phyloP scores from a whole-genome alignment of 2,888 invertebrate genomes.

The Minunthozetes semirufus region DNA sequence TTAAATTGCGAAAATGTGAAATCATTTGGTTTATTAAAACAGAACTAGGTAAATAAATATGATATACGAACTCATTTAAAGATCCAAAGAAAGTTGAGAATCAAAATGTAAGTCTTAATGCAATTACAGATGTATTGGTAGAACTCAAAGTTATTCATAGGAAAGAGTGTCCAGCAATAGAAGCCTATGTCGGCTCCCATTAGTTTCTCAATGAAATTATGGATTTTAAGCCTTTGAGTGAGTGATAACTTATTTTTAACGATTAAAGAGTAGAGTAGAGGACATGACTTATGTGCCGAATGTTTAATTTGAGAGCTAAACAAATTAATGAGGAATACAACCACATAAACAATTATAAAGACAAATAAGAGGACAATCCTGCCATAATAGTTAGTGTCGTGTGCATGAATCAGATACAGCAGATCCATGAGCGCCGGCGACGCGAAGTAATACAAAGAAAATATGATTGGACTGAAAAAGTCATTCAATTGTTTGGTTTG shows the following conservation, averaged over 20 bases:
- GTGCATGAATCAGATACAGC: neutral
- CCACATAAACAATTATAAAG: neutral
- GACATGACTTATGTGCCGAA: neutral
- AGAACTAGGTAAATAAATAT: no score
- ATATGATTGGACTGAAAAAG: neutral
- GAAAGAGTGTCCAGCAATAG: neutral
- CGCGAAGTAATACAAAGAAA: neutral
- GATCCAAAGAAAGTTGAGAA: no score
- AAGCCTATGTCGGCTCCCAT: neutral
- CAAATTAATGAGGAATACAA: neutral
- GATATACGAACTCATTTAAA: no score
- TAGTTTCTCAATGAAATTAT: neutral
- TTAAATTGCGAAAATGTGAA: no score
- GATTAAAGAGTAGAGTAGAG: neutral
- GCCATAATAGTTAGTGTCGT: neutral
- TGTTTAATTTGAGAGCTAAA: neutral
- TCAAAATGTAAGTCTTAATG: neutral
- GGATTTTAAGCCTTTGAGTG: neutral
- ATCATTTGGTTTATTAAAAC: no score
- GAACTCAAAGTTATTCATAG: slow-evolving; percentile 2
- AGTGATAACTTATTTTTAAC: neutral
- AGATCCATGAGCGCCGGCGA: neutral
- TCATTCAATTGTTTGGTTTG: neutral
- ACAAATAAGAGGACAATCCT: neutral
- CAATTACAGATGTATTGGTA: neutral